Conservation (phyloP, 2,888 invertebrate species). For the Aradus depressus region DNA sequence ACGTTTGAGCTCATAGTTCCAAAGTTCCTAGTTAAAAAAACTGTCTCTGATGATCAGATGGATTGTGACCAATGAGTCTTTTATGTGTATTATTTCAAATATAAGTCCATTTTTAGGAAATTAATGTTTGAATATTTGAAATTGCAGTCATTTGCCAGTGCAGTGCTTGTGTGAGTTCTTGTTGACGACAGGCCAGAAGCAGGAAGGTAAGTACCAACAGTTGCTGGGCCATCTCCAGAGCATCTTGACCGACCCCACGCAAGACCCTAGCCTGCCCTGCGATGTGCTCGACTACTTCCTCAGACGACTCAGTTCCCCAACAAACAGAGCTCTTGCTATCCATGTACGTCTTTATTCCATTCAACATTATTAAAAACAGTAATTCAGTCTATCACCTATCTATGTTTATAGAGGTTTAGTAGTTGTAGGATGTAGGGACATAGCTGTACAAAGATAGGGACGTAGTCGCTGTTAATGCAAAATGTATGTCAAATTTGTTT, state of each 20-base stretch:
- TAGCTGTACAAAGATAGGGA: too few relatives aligned
- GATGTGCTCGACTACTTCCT: conserved; percentile 86
- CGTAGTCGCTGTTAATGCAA: too few relatives aligned
- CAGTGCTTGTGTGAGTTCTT: conserved; percentile 95
- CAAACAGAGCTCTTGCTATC: conserved; percentile 65
- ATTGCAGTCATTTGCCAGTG: conserved; percentile 75
- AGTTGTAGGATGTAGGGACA: too few relatives aligned
- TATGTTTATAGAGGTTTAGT: too few relatives aligned
- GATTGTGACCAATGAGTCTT: too few relatives aligned
- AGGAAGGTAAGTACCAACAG: conserved; percentile 65
- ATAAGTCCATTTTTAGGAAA: too few relatives aligned
- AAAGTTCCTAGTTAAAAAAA: too few relatives aligned
- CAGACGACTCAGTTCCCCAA: conserved; percentile 66
- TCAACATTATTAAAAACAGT: too few relatives aligned
- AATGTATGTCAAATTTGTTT: too few relatives aligned
- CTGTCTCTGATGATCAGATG: too few relatives aligned
- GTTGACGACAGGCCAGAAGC: conserved; percentile 53
- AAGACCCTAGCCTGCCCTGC: conserved; percentile 52
- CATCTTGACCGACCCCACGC: conserved; percentile 44
- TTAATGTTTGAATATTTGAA: not conserved
- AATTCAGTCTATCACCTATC: too few relatives aligned
- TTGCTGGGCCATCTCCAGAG: conserved; percentile 52
- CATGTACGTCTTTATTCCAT: conserved; percentile 39
- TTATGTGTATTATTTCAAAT: not conserved
- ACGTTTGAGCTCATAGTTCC: too few relatives aligned